Evolutionary conservation across 2,113 vertebrate genomes (phyloP).

Genomic region (Pterocles burchelli): DNA sequence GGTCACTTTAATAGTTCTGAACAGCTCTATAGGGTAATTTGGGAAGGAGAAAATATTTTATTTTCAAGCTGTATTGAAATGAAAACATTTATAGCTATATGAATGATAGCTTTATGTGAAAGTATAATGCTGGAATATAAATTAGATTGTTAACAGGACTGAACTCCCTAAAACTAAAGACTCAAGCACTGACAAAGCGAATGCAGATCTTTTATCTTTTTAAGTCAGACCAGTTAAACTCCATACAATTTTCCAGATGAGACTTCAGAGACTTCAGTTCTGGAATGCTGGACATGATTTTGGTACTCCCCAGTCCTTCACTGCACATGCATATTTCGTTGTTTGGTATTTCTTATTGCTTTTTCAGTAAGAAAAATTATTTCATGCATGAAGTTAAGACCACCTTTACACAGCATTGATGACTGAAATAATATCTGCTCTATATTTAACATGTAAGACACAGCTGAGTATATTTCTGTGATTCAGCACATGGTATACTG

Average conservation of each 20-base stretch:
- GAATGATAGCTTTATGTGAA: background rate
- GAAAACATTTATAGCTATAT: background rate
- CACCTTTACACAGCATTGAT: background rate
- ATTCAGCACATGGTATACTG: background rate
- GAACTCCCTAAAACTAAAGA: background rate
- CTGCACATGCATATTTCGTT: background rate
- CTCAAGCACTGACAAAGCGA: background rate
- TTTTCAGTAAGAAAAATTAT: background rate
- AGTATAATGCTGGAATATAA: background rate
- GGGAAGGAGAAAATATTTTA: background rate
- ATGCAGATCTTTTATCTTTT: background rate
- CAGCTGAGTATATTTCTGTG: background rate
- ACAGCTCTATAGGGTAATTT: background rate
- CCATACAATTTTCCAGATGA: background rate
- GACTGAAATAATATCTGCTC: background rate
- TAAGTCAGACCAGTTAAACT: background rate
- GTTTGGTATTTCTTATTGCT: background rate
- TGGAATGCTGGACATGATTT: background rate
- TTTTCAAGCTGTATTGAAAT: background rate
- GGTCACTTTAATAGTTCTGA: slow-evolving; percentile 39
- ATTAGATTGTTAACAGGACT: background rate
- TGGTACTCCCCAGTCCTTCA: background rate
- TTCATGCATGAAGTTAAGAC: background rate
- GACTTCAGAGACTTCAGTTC: background rate
- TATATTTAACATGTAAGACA: background rate